Evolutionary conservation across 2,888 invertebrate species (phyloP).

Genomic region (Drosophila atripex): DNA sequence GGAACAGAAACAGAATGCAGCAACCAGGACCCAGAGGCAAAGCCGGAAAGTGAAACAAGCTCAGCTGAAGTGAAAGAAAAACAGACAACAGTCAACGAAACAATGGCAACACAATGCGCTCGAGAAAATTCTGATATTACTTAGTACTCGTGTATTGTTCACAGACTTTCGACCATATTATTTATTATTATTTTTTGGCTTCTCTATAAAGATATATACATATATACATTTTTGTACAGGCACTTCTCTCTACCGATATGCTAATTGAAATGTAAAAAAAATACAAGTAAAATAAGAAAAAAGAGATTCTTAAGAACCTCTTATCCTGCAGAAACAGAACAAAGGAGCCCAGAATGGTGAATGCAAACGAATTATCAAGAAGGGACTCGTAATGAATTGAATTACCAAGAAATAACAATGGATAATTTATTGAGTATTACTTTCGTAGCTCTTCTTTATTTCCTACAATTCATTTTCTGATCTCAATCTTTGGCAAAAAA

Average conservation of each 20-base stretch:
- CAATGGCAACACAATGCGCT: conserved; percentile 76
- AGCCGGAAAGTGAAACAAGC: conserved; percentile 77
- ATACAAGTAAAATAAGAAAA: conserved; percentile 24
- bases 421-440: conserved; percentile 5
- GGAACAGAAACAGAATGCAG: conserved; percentile 11
- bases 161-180: conserved; percentile 37
- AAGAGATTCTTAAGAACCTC: conserved; percentile 30
- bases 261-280: conserved; percentile 57
- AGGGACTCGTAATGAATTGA: conserved; percentile 21
- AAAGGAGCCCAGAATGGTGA: conserved; percentile 19
- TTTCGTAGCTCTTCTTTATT: neutral
- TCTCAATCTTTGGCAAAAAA: neutral
- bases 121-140: conserved; percentile 56
- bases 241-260: conserved; percentile 39
- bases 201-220: neutral
- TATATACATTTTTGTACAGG: neutral
- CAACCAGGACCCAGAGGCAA: conserved; percentile 21
- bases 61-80: conserved; percentile 69
- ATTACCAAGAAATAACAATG: conserved; percentile 5
- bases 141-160: conserved; percentile 49
- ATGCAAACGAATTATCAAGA: conserved; percentile 24
- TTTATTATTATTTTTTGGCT: conserved; percentile 38
- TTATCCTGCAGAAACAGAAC: conserved; percentile 22
- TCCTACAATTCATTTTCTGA: neutral
- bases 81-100: conserved; percentile 62